Percentiles rank a stretch among this genome's conserved stretches.
phyloP scores from a whole-genome alignment of 2,888 invertebrate species.

The Ophioninae sp. region DNA sequence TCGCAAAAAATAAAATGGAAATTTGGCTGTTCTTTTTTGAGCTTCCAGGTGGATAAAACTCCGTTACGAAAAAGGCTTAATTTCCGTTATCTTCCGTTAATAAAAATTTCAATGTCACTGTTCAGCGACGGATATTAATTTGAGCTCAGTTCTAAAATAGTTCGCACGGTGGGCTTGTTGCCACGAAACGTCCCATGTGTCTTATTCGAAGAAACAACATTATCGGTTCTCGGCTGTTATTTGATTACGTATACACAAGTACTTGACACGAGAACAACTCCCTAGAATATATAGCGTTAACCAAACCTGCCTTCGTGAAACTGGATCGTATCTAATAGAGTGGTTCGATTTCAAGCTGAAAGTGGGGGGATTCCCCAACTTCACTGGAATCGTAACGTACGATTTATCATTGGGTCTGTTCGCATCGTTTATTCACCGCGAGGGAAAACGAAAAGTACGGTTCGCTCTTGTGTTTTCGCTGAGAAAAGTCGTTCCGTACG shows the following conservation, averaged over 20 bases:
- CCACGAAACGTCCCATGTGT: constrained; percentile 9
- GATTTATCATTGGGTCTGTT: background rate
- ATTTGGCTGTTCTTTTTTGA: too few relatives aligned
- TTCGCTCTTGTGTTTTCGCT: background rate
- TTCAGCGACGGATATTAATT: background rate
- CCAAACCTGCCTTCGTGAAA: constrained; percentile 15
- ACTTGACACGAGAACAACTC: constrained; percentile 1
- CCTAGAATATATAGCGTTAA: constrained; percentile 40
- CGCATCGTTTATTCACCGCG: background rate
- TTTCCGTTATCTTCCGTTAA: too few relatives aligned
- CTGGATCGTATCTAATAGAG: constrained; percentile 13
- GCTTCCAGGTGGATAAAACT: too few relatives aligned
- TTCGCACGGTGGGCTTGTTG: background rate
- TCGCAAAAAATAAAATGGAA: too few relatives aligned
- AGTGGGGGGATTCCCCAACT: background rate
- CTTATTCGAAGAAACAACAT: background rate
- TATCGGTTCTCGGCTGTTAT: constrained; percentile 10
- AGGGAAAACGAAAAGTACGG: background rate
- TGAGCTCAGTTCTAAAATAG: background rate
- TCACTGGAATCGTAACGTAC: background rate
- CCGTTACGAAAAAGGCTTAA: too few relatives aligned
- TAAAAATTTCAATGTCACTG: too few relatives aligned
- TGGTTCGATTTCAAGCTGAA: constrained; percentile 8
- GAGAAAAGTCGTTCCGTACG: background rate
- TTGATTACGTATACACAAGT: constrained; percentile 29